Evolutionary conservation across 2,888 invertebrate species (phyloP).

Genomic region (Rhodophaea formosa): DNA sequence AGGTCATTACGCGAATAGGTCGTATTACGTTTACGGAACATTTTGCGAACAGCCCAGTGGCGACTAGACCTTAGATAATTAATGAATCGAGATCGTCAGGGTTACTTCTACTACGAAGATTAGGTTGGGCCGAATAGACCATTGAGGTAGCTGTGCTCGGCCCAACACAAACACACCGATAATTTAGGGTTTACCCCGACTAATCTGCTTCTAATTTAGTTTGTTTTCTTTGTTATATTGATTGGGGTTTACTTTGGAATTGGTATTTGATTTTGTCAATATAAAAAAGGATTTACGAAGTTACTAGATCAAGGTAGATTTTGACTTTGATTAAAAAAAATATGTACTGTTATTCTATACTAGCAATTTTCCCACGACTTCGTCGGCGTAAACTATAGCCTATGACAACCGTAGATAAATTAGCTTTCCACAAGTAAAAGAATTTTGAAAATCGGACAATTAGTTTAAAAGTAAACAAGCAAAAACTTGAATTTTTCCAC

Average conservation of each 20-base stretch:
- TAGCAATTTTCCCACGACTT: too few species aligned
- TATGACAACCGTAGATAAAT: too few species aligned
- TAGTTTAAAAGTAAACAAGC: too few species aligned
- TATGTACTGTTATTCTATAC: too few species aligned
- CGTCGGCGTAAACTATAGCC: too few species aligned
- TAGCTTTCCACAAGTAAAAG: too few species aligned
- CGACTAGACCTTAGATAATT: background rate
- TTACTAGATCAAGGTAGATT: too few species aligned
- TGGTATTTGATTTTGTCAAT: background rate
- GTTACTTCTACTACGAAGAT: constrained; percentile 11
- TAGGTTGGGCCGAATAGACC: constrained; percentile 6
- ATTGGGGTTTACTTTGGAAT: background rate
- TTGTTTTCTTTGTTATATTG: background rate
- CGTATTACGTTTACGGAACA: background rate
- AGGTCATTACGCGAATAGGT: background rate
- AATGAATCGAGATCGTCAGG: constrained; percentile 14
- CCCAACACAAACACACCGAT: constrained; percentile 6
- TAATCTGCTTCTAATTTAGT: constrained; percentile 12
- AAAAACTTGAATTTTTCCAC: too few species aligned
- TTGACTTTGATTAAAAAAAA: too few species aligned
- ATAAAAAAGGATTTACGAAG: too few species aligned
- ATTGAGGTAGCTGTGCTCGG: constrained; percentile 8
- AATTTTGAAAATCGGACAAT: too few species aligned
- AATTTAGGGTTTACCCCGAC: constrained; percentile 14
- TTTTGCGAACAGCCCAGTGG: background rate